A percentile compares a stretch with the other conserved stretches of the same genome.
These are phyloP conservation scores for Laterallus jamaicensis DNA, from an alignment of 2,113 vertebrate genomes.

Conservation along the genomic window DNA sequence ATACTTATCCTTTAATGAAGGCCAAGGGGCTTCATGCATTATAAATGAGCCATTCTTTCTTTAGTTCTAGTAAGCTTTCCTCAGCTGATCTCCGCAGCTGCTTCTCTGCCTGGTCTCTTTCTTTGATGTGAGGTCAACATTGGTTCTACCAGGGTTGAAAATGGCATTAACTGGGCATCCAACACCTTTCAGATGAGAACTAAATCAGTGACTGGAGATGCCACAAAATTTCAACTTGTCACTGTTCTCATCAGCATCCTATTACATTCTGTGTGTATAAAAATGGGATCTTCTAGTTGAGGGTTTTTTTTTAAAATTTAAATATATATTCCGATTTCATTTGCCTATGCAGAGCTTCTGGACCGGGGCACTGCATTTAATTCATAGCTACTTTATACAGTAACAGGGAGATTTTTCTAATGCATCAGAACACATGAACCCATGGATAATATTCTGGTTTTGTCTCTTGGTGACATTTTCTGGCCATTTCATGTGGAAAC, in stretches of 20 bases:
- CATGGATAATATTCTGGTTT: not conserved
- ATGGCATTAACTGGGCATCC: not conserved
- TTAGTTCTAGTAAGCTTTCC: not conserved
- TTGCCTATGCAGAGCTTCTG: not conserved
- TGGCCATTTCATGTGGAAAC: not conserved
- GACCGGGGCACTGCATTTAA: not conserved
- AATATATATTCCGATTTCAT: not conserved
- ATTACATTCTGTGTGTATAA: not conserved
- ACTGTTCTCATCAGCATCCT: not conserved
- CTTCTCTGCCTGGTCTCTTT: not conserved
- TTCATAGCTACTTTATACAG: not conserved
- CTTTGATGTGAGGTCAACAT: not conserved
- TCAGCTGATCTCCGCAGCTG: not conserved
- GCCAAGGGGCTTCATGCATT: not conserved
- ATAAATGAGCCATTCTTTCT: slow-evolving; percentile 6
- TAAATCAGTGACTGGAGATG: not conserved
- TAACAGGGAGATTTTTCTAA: not conserved
- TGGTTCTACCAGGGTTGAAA: not conserved
- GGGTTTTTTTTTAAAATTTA: no score
- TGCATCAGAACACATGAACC: not conserved
- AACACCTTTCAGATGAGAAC: not conserved
- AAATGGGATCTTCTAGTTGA: not conserved
- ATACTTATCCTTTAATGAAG: slow-evolving; percentile 2
- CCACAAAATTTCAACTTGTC: not conserved
- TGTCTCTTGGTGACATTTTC: not conserved